Evolutionary conservation across 2,888 invertebrate genomes (phyloP).

Genomic region (Tanytarsus gracilentus): DNA sequence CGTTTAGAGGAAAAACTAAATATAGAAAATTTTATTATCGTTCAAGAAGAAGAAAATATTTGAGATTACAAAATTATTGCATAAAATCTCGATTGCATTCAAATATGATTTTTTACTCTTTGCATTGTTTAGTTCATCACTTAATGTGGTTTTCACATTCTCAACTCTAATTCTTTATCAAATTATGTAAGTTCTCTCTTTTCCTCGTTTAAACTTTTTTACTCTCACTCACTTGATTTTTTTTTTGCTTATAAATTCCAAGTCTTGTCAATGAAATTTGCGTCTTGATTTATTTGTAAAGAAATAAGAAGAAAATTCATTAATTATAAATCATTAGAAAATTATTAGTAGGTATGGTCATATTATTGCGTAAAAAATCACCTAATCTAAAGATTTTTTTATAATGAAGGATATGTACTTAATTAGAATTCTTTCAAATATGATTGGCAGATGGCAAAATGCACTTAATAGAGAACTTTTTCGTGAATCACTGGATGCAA

Average conservation of each 20-base stretch:
- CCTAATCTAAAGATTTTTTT: not conserved
- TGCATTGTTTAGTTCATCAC: not conserved
- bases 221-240: too few species aligned
- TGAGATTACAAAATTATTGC: not conserved
- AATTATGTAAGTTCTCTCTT: not conserved
- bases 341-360: not conserved
- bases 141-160: too few species aligned
- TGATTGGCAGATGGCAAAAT: slow-evolving; percentile 6
- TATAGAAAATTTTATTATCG: not conserved
- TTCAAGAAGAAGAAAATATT: not conserved
- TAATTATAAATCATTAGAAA: not conserved
- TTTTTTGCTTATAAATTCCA: too few species aligned
- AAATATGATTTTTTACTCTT: not conserved
- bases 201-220: not conserved
- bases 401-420: not conserved
- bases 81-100: not conserved
- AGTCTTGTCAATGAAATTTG: not conserved
- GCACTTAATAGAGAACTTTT: not conserved
- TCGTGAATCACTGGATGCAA: not conserved
- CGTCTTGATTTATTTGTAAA: not conserved
- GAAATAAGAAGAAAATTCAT: not conserved
- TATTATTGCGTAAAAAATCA: not conserved
- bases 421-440: not conserved
- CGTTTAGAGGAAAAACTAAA: slow-evolving; percentile 11
- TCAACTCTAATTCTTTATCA: not conserved